These are phyloP conservation scores for Helicolenus hilgendorfi DNA, from an alignment of 2,797 vertebrate genomes.

Conservation along the genomic window DNA sequence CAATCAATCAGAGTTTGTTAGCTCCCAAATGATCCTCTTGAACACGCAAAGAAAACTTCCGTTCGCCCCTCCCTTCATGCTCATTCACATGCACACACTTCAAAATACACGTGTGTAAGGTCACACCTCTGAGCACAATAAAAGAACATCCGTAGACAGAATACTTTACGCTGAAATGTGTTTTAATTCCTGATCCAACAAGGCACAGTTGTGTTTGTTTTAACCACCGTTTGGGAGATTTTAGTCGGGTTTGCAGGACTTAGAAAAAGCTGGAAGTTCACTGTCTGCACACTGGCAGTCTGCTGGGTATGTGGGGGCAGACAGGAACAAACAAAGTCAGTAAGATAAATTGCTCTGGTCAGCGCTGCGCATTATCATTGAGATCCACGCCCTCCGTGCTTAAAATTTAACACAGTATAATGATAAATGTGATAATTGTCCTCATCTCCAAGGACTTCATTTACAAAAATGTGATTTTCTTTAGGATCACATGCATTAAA, in stretches of 20 bases:
- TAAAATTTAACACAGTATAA: neutral
- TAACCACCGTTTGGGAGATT: conserved; percentile 38
- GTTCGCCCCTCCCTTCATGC: neutral
- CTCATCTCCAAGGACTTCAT: neutral
- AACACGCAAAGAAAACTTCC: neutral
- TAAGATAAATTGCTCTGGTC: conserved; percentile 31
- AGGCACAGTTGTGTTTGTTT: conserved; percentile 61
- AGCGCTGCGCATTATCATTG: conserved; percentile 23
- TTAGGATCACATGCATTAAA: neutral
- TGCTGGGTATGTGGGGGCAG: conserved; percentile 28
- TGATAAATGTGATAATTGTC: conserved; percentile 12
- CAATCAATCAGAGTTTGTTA: conserved; percentile 80
- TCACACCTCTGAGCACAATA: conserved; percentile 19
- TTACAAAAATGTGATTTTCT: neutral
- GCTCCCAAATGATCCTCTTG: conserved; percentile 26
- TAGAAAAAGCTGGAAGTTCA: conserved; percentile 43
- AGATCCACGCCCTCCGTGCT: conserved; percentile 9
- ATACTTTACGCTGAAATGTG: conserved; percentile 8
- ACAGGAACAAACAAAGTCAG: conserved; percentile 37
- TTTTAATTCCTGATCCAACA: conserved; percentile 63
- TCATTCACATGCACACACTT: neutral
- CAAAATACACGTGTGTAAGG: conserved; percentile 7
- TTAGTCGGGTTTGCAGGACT: conserved; percentile 2
- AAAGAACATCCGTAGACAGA: neutral
- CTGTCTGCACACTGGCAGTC: conserved; percentile 21